These are phyloP conservation scores for Agriopis aurantiaria DNA, from an alignment of 2,888 invertebrate species.

Conservation along the genomic window DNA sequence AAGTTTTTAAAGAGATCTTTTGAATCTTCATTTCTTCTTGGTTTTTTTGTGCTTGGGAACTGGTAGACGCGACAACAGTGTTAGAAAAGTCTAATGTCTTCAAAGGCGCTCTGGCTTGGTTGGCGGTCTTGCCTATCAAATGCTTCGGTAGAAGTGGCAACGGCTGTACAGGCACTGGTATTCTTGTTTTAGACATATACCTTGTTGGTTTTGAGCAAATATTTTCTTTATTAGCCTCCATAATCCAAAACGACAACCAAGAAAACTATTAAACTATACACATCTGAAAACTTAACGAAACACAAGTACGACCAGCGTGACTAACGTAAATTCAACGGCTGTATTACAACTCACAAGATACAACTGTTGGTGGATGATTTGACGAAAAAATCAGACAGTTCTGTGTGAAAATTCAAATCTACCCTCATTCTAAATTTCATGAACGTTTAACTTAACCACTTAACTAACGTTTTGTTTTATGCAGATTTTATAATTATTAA, in stretches of 20 bases:
- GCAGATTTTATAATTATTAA: background rate
- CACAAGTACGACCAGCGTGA: slow-evolving; percentile 67
- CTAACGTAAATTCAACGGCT: background rate
- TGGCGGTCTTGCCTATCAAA: slow-evolving; percentile 50
- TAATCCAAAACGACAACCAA: slow-evolving; percentile 32
- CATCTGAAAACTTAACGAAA: background rate
- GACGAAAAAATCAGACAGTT: background rate
- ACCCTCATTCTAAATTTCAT: slow-evolving; percentile 1
- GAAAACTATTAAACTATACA: background rate
- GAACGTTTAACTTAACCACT: no score
- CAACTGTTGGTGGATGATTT: background rate
- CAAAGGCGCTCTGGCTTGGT: slow-evolving; percentile 57
- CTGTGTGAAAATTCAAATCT: background rate
- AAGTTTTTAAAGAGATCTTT: slow-evolving; percentile 46
- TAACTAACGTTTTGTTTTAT: background rate
- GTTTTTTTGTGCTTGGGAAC: slow-evolving; percentile 17
- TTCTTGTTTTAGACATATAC: slow-evolving; percentile 54
- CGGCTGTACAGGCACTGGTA: slow-evolving; percentile 67
- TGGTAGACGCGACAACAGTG: slow-evolving; percentile 2
- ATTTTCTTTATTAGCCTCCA: slow-evolving; percentile 70
- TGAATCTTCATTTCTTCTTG: slow-evolving; percentile 35
- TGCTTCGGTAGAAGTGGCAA: slow-evolving; percentile 65
- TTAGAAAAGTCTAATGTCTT: slow-evolving; percentile 53
- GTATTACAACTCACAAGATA: background rate
- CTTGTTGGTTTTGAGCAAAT: slow-evolving; percentile 7